Evolutionary conservation across 2,797 vertebrate genomes (phyloP).

Genomic region (Malurus splendens): DNA sequence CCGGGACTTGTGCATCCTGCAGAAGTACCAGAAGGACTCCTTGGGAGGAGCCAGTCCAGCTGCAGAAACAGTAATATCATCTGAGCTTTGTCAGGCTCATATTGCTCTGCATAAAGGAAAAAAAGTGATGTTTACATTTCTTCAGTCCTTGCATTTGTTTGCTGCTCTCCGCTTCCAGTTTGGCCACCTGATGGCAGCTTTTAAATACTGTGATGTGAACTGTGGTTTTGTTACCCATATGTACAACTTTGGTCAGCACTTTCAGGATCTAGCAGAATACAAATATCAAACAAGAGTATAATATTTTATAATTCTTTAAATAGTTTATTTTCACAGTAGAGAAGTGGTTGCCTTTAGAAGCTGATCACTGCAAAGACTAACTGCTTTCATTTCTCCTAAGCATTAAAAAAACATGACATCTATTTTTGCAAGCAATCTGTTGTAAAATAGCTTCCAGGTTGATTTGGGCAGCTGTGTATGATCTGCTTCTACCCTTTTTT

Average conservation of each 20-base stretch:
- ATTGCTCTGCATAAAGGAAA: neutral
- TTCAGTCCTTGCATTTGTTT: neutral
- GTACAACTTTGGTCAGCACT: neutral
- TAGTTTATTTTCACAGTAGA: neutral
- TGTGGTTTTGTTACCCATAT: neutral
- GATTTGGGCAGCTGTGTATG: neutral
- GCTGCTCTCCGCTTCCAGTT: neutral
- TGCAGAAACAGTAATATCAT: neutral
- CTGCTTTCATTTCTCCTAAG: neutral
- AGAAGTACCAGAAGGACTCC: accelerated
- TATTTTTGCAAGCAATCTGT: neutral
- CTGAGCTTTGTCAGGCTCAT: neutral
- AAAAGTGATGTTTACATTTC: neutral
- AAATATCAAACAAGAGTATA: neutral
- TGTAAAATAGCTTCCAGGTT: neutral
- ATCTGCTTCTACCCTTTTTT: neutral
- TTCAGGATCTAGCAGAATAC: neutral
- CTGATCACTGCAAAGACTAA: neutral
- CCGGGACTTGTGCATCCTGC: neutral
- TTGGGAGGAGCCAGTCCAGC: neutral
- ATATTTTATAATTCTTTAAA: neutral
- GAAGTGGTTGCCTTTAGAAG: neutral
- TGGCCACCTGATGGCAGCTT: neutral
- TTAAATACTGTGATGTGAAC: neutral
- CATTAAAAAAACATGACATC: neutral